A percentile compares a stretch with the other conserved stretches of the same genome.
phyloP scores from a whole-genome alignment of 2,113 vertebrate genomes.

The Callospermophilus lateralis region DNA sequence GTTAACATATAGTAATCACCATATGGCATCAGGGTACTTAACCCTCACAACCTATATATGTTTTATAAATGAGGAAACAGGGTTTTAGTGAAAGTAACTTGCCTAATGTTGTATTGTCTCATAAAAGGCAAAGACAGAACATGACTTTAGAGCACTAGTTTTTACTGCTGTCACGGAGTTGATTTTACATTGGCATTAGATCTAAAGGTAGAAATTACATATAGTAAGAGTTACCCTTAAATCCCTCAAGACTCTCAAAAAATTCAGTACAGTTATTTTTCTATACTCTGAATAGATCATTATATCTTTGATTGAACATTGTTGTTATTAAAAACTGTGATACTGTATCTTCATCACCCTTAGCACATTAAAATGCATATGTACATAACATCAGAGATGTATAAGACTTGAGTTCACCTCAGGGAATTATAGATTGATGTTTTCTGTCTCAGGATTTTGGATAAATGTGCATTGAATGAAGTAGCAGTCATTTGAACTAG shows the following conservation, averaged over 20 bases:
- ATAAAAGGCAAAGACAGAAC: conserved; percentile 9
- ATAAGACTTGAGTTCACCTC: not conserved
- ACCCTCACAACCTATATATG: not conserved
- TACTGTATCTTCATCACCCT: not conserved
- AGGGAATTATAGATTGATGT: conserved; percentile 1
- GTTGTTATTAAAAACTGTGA: conserved; percentile 13
- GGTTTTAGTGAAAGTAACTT: conserved; percentile 18
- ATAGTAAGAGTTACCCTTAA: not conserved
- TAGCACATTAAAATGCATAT: not conserved
- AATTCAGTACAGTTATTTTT: not conserved
- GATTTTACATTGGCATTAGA: conserved; percentile 35
- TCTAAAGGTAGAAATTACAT: conserved; percentile 2
- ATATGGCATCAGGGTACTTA: not conserved
- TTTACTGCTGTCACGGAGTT: not conserved
- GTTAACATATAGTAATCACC: not conserved
- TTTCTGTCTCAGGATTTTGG: not conserved
- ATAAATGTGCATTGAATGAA: not conserved
- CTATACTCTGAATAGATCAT: not conserved
- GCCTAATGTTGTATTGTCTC: not conserved
- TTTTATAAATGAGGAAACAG: conserved; percentile 24
- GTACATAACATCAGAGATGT: not conserved
- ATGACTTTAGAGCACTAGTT: not conserved
- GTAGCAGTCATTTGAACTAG: not conserved
- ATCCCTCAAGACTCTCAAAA: not conserved
- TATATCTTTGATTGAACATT: conserved; percentile 40